Evolutionary conservation across 2,113 vertebrate genomes (phyloP), one percentile per base, ranked within the genome.

Genomic region (Martes martes): DNA sequence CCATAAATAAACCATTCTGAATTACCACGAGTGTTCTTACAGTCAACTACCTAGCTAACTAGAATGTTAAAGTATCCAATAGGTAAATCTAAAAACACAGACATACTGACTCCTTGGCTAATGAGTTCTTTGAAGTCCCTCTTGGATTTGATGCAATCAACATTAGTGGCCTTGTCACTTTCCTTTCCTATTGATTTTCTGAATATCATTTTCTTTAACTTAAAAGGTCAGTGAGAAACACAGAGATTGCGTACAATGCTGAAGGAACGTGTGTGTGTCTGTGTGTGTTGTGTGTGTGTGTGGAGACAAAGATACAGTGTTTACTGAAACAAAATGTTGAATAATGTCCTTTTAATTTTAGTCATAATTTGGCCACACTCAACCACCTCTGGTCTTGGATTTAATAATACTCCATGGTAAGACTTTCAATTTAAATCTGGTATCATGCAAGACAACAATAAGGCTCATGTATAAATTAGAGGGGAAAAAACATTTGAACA

Each of bases 111-210:
- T 96, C 78, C 59, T 91, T 67, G 55, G 28, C 83, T 97, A 97
- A 96, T 94, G 94, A 97, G 39, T 91, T 78, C 59, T 94, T 95
- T 73, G 94, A 93, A 76, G 86, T 96, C 87, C 45, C 90, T 79
- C n/a, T 86, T 96, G 94, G 47, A 45, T 96, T 76, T 84, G 83
- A 95, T 45, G 42, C 24, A 92, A 91, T 96, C 91, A 94, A 57
- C 79, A 96, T 96, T 69, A 96, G 59, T 89, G 90, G 59, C 94
- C 65, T 79, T 95, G 91, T 97, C 87, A 96, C 67, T 96, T 95
- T 93, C 36, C 33, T 91, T 96, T 95, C 57, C 6, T 55, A 95
- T 69, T 95, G 90, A 96, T 97, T 96, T 97, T 87, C 73, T 86
- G 59, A 96, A 92, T 89, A 90, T 94, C 79, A 92, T 73, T 96